phyloP scores from a whole-genome alignment of 2,888 invertebrate genomes.

The Philonicus albiceps region DNA sequence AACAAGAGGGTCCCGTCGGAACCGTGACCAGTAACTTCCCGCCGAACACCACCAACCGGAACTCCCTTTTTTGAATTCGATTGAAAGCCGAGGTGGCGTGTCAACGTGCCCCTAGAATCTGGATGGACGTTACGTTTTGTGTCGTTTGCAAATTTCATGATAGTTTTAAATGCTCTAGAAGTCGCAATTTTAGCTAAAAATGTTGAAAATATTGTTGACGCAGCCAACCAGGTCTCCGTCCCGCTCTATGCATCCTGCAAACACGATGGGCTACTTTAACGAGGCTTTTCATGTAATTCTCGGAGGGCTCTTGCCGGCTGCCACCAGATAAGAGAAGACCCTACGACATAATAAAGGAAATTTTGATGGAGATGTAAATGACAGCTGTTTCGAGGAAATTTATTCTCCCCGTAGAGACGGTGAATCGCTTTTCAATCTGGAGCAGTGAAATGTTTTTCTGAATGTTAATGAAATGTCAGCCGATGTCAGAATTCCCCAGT shows the following conservation, averaged over 20 bases:
- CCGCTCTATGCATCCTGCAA: not conserved
- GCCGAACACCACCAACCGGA: not conserved
- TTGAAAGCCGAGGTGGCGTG: not conserved
- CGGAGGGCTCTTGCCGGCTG: not conserved
- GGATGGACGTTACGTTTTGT: not conserved
- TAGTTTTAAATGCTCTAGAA: not conserved
- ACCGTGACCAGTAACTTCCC: not conserved
- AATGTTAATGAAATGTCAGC: not conserved
- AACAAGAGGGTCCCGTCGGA: not conserved
- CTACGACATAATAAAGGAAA: constrained; percentile 5
- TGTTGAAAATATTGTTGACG: not conserved
- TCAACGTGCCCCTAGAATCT: not conserved
- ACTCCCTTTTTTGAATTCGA: not conserved
- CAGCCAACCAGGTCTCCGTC: not conserved
- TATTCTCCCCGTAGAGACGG: not conserved
- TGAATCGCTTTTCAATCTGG: not conserved
- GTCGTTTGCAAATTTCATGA: not conserved
- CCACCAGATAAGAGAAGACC: not conserved
- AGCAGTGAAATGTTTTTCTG: not conserved
- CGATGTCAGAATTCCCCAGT: not conserved
- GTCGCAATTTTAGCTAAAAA: not conserved
- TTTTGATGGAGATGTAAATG: constrained; percentile 10
- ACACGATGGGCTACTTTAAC: not conserved
- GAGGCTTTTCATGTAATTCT: not conserved
- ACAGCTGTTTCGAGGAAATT: not conserved